Base-by-base conservation (phyloP, 2,888 invertebrate species). In the Lasioglossum oenotherae region DNA sequence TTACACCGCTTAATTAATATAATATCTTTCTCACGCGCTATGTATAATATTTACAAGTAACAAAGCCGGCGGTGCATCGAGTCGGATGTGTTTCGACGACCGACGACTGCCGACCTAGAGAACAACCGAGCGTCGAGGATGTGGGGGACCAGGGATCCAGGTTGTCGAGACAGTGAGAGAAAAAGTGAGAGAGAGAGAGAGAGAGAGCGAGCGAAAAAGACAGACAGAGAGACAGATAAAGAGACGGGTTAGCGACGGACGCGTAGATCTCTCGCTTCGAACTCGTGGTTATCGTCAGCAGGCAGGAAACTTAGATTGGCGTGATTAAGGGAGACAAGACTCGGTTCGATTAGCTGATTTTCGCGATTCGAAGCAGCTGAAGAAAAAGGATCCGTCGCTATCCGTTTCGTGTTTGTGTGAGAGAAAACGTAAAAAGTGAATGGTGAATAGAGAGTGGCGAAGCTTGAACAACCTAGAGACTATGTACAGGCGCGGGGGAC, bases 401-500 rank as follows among this genome's bases (percentile, higher is more conserved):
- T 2, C 27, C 19, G 19, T 31, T 19, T 1, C 12, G 19, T 10
- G 8, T 35, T 64, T 19, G 31, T 31, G 6, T 35, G 19, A 35
- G 10, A 35, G 27, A 19, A 35, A 35, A 67, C 67, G 8, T 23
- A 23, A 67, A 67, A 67, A 8, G 53, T 3, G n/a, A n/a, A 10
- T 53, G 23, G n/a, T 53, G 53, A 80, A 85, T 76, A 81, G 19
- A 64, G 3, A 64, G 80, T 75, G 85, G 82, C 84, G 85, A 88
- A 86, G 91, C 82, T 90, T 90, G 57, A 57, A 57, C 85, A 74
- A 83, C 81, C 90, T 94, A 95, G 92, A 95, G 94, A 93, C 93
- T 95, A 95, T 95, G 95, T 95, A 95, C 95, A 95, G 95, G 95
- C 92, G 95, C 93, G 78, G 95, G 94, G 91, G 95, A 95, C 85